phyloP scores from a whole-genome alignment of 1,140 invertebrate species.

The Sarcophaga peregrina region DNA sequence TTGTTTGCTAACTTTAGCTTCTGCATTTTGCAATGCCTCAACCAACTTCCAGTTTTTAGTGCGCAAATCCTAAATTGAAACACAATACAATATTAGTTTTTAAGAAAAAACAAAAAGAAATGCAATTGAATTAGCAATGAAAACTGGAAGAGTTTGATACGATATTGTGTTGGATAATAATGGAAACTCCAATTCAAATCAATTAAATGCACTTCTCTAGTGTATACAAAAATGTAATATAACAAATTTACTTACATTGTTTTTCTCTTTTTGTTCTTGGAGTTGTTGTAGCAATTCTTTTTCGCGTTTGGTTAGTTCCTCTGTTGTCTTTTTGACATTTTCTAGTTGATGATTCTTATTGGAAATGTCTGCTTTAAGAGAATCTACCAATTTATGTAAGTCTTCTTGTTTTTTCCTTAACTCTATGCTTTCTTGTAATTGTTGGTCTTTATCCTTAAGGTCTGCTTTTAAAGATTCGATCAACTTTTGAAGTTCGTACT shows the following conservation, averaged over 20 bases:
- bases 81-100: conserved; percentile 49
- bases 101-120: conserved; percentile 26
- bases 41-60: conserved; percentile 89
- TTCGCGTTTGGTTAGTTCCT: conserved; percentile 56
- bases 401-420: conserved; percentile 42
- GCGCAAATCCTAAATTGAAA: conserved; percentile 77
- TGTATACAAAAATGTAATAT: not conserved
- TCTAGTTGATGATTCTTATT: conserved; percentile 55
- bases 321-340: conserved; percentile 52
- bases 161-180: not conserved
- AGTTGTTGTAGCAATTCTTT: conserved; percentile 69
- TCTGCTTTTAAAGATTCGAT: conserved; percentile 2
- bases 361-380: conserved; percentile 42
- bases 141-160: conserved; percentile 44
- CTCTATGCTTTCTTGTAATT: conserved; percentile 47
- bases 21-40: conserved; percentile 83
- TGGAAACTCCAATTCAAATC: not conserved
- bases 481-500: conserved; percentile 19
- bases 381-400: conserved; percentile 43
- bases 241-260: conserved; percentile 74
- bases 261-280: conserved; percentile 77
- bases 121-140: not conserved
- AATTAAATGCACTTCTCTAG: not conserved
- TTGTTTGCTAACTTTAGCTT: conserved; percentile 70
- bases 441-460: not conserved